Base-by-base conservation (phyloP, 1,140 invertebrate genomes). In the Eupeodes corollae region DNA sequence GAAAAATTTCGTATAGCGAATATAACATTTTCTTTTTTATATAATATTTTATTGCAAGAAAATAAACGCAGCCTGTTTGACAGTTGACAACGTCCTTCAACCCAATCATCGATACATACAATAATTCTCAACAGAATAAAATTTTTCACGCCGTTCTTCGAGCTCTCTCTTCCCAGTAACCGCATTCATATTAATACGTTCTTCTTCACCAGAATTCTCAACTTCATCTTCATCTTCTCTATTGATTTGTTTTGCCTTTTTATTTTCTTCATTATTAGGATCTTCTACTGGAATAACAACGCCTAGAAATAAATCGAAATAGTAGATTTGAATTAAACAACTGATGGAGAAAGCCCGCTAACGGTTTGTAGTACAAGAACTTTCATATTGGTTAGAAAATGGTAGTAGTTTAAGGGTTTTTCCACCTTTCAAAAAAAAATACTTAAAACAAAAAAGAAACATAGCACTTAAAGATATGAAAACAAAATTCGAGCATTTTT, bases 211-310 rank as follows among this genome's bases (percentile, higher is more conserved):
- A 1, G 66, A 68, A 30, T 83, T 88, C 44, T 80, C 77, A 51
- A 91, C 88, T 63, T 90, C 82, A n/a, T n/a, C n/a, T 55, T 92
- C 90, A 70, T 94, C 91, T 68, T 96, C 91, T 42, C 88, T 77
- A 18, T 86, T 73, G 48, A 90, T 68, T 35, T 87, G 74, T 9
- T 74, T 73, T 52, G 75, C 70, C 48, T 72, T 63, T 60, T 71
- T 63, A 26, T 26, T 26, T 15, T 52, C 47, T 18, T 55, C 52
- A 46, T 73, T 68, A 43, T 71, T 71, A 5, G 56, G 67, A 44
- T 90, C 84, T 63, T 89, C 84, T 18, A 91, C 52, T 19, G 87
- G 82, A 61, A 92, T 80, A 64, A 78, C 87, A 62, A 90, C 87
- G 44, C 84, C 86, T 61, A 81, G 74, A 26, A 59, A 55, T 56